phyloP scores from a whole-genome alignment of 2,888 invertebrate genomes.

The Steinernema carpocapsae region DNA sequence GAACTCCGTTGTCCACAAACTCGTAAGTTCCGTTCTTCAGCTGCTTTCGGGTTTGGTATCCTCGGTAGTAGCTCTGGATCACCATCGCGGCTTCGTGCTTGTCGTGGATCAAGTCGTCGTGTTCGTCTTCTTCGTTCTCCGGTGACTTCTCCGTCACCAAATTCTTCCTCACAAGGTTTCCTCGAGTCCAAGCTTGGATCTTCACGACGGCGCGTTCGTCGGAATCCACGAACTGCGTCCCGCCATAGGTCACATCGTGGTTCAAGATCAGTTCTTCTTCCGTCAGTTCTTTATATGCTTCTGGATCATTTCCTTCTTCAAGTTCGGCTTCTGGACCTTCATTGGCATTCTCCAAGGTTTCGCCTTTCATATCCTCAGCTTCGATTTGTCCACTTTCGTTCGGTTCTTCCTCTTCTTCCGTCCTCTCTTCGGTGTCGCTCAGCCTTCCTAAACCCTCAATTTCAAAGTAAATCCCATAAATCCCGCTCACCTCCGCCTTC shows the following conservation, averaged over 20 bases:
- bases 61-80: constrained; percentile 35
- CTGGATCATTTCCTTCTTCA: constrained; percentile 31
- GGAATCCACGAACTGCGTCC: constrained; percentile 15
- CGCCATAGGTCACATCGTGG: not conserved
- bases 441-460: not conserved
- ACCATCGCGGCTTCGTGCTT: constrained; percentile 29
- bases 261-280: constrained; percentile 9
- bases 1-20: not conserved
- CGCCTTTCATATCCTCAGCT: constrained; percentile 10
- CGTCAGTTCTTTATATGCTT: constrained; percentile 31
- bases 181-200: constrained; percentile 43
- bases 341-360: not conserved
- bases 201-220: constrained; percentile 41
- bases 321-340: constrained; percentile 6
- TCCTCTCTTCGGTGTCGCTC: constrained; percentile 39
- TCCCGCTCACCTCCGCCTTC: not conserved
- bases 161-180: constrained; percentile 33
- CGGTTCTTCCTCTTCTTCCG: constrained; percentile 46
- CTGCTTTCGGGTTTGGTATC: constrained; percentile 37
- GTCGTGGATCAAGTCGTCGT: constrained; percentile 34
- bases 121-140: constrained; percentile 25
- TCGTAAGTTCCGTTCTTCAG: constrained; percentile 34
- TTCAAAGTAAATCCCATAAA: not conserved
- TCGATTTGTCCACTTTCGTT: constrained; percentile 12
- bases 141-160: not conserved